Conservation (phyloP, 1,140 invertebrate genomes). For the Phthorimaea operculella region DNA sequence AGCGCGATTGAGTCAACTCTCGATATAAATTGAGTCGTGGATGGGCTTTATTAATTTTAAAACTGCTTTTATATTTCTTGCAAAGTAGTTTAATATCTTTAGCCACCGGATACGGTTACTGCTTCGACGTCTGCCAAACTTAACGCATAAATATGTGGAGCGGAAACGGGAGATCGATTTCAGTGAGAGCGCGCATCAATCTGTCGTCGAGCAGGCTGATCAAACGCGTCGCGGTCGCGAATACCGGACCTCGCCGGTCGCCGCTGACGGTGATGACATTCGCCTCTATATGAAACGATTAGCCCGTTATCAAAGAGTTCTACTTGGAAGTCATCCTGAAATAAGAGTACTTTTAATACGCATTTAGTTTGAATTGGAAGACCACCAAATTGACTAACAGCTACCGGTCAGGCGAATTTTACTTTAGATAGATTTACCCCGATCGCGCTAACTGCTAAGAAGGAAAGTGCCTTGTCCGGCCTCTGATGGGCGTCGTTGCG, state of each 20-base stretch:
- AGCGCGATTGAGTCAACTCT: constrained; percentile 37
- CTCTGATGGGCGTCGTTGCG: too few relatives aligned
- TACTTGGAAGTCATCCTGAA: constrained; percentile 2
- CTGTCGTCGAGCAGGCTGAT: constrained; percentile 41
- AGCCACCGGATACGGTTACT: constrained; percentile 33
- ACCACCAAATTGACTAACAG: too few relatives aligned
- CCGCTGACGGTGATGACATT: constrained; percentile 37
- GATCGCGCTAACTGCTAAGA: too few relatives aligned
- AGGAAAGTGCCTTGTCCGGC: too few relatives aligned
- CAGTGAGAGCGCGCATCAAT: constrained; percentile 38
- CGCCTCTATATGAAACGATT: constrained; percentile 30
- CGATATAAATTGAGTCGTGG: not conserved
- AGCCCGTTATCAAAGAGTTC: constrained; percentile 21
- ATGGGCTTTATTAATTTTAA: not conserved
- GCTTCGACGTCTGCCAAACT: constrained; percentile 37
- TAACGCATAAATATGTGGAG: constrained; percentile 31
- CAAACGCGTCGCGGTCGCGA: constrained; percentile 44
- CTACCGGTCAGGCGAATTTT: too few relatives aligned
- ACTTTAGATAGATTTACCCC: too few relatives aligned
- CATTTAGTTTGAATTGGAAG: too few relatives aligned
- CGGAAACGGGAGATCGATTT: constrained; percentile 41
- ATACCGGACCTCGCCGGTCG: constrained; percentile 6
- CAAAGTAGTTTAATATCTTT: constrained; percentile 10
- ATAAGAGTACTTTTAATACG: too few relatives aligned
- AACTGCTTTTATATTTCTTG: constrained; percentile 5